Percentiles rank a stretch among this genome's conserved stretches.
Evolutionary conservation across 2,888 invertebrate species (phyloP).

Genomic region (Leptinotarsa rubiginosa): DNA sequence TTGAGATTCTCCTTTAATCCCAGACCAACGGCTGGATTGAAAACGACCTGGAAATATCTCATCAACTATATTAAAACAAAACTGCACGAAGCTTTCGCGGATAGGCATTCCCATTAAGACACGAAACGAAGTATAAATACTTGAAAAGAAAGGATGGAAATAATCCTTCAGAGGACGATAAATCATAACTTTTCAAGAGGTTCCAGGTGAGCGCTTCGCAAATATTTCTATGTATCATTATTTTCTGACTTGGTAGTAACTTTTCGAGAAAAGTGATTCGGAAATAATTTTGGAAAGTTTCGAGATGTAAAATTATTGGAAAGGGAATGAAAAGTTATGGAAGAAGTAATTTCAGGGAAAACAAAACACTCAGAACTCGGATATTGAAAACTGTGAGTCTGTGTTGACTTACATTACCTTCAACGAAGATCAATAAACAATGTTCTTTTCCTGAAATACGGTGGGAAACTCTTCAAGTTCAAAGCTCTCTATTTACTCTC

Average conservation of each 20-base stretch:
- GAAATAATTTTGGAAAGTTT: not conserved
- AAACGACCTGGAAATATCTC: not conserved
- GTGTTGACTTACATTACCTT: too few species aligned
- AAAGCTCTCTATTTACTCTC: too few species aligned
- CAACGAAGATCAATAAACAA: too few species aligned
- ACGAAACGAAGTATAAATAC: slow-evolving; percentile 4
- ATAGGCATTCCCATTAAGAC: not conserved
- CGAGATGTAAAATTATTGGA: not conserved
- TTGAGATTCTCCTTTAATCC: not conserved
- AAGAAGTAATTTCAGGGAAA: too few species aligned
- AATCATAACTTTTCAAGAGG: slow-evolving; percentile 11
- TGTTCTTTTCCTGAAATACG: too few species aligned
- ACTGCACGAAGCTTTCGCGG: not conserved
- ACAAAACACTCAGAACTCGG: too few species aligned
- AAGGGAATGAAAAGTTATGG: not conserved
- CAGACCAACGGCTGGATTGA: not conserved
- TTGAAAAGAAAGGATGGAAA: not conserved
- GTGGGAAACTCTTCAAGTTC: too few species aligned
- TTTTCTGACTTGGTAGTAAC: not conserved
- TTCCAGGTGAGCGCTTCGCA: not conserved
- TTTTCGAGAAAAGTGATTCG: not conserved
- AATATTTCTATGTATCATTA: slow-evolving; percentile 3
- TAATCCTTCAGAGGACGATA: not conserved
- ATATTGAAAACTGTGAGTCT: too few species aligned
- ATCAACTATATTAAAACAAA: not conserved